These are phyloP conservation scores for Microchrysa polita DNA, from an alignment of 2,888 invertebrate genomes.

Conservation along the genomic window DNA sequence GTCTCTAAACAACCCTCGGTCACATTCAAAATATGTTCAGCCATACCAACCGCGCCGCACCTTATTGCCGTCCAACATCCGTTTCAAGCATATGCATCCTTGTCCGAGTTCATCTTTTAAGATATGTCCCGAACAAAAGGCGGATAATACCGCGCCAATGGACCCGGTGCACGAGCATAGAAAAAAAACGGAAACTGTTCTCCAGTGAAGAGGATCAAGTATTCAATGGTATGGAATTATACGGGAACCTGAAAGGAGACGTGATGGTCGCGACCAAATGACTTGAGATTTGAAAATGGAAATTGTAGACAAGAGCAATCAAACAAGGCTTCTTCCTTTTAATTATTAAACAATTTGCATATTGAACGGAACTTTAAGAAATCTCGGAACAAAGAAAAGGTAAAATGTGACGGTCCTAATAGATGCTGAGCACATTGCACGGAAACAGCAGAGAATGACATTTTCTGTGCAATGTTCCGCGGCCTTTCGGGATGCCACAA, in stretches of 20 bases:
- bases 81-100: slow-evolving; percentile 31
- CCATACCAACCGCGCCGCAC: background rate
- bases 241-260: slow-evolving; percentile 14
- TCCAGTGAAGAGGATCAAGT: slow-evolving; percentile 29
- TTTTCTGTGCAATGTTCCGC: slow-evolving; percentile 29
- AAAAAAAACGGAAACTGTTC: background rate
- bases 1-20: slow-evolving; percentile 23
- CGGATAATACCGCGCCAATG: slow-evolving; percentile 20
- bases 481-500: slow-evolving; percentile 42
- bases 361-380: slow-evolving; percentile 45
- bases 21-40: slow-evolving; percentile 2
- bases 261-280: slow-evolving; percentile 1
- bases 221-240: slow-evolving; percentile 45
- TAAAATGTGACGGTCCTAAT: slow-evolving; percentile 21
- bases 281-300: slow-evolving; percentile 37
- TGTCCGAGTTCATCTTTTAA: slow-evolving; percentile 40
- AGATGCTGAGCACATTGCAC: slow-evolving; percentile 4
- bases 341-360: slow-evolving; percentile 51
- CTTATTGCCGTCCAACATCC: slow-evolving; percentile 7
- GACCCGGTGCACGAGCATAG: background rate
- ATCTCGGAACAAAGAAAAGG: slow-evolving; percentile 23
- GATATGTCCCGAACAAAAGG: slow-evolving; percentile 23
- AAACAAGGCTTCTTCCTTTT: slow-evolving; percentile 45
- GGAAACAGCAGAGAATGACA: slow-evolving; percentile 21
- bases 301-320: slow-evolving; percentile 40